Conservation (phyloP, 2,113 vertebrate species). For the Hemiscyllium ocellatum region DNA sequence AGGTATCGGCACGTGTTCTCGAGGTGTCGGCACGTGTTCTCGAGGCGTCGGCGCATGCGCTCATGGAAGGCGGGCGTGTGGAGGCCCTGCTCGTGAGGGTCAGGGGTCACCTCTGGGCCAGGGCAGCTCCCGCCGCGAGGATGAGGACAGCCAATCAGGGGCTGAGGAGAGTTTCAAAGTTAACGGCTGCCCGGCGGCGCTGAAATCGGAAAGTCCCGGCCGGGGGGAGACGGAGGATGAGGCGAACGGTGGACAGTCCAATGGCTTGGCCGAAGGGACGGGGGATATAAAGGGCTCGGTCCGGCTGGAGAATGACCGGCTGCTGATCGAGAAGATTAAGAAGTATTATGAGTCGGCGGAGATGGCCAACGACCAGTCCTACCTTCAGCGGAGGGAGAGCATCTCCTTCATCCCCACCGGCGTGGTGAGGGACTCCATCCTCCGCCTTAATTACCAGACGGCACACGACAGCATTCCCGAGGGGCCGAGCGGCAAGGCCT, state of each 20-base stretch:
- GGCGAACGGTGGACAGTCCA: neutral
- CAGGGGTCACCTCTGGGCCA: neutral
- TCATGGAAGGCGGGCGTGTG: neutral
- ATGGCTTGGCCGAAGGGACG: neutral
- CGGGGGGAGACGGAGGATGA: neutral
- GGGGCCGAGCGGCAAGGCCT: constrained; percentile 38
- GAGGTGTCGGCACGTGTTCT: too few relatives aligned
- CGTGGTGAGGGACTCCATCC: constrained; percentile 59
- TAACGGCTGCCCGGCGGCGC: constrained; percentile 29
- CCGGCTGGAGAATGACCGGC: constrained; percentile 50
- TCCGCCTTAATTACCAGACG: constrained; percentile 50
- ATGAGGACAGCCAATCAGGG: neutral
- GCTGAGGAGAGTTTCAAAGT: constrained; percentile 40
- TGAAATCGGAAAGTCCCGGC: neutral
- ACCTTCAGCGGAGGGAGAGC: constrained; percentile 47
- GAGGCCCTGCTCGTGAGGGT: neutral
- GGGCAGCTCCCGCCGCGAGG: too few relatives aligned
- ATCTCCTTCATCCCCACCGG: constrained; percentile 61
- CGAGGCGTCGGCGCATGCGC: neutral
- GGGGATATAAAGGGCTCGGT: constrained; percentile 39
- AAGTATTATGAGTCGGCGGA: constrained; percentile 66
- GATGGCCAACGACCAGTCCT: constrained; percentile 29
- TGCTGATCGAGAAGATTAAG: constrained; percentile 68
- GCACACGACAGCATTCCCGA: constrained; percentile 30
- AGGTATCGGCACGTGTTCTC: too few relatives aligned